These are phyloP conservation scores for Phenganax subtilis DNA, from an alignment of 92 coral and sea anemone genomes.

Conservation along the genomic window DNA sequence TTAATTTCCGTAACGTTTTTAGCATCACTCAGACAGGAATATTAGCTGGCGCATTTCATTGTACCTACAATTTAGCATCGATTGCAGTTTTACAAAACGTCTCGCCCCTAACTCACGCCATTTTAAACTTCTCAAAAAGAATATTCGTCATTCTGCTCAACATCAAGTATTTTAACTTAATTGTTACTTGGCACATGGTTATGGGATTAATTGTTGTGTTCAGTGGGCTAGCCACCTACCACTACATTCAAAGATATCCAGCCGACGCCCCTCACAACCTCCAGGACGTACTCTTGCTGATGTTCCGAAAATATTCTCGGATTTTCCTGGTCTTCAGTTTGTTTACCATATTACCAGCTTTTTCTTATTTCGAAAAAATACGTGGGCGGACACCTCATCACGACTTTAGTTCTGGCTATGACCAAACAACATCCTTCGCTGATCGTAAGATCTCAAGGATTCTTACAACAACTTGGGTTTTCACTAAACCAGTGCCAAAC, in stretches of 20 bases:
- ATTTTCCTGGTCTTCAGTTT: no score
- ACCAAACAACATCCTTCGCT: no score
- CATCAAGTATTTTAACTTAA: constrained; percentile 18
- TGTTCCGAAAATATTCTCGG: no score
- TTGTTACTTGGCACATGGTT: constrained; percentile 14
- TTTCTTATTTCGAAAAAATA: no score
- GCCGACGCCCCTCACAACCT: no score
- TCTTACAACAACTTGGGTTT: constrained; percentile 33
- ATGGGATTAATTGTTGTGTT: background rate
- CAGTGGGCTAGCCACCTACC: background rate
- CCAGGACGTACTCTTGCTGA: no score
- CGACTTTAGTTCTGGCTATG: no score
- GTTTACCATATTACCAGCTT: no score
- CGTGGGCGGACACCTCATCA: no score
- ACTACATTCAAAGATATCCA: background rate
- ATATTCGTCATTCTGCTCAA: constrained; percentile 29
- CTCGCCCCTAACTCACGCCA: constrained; percentile 31
- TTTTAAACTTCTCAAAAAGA: constrained; percentile 30
- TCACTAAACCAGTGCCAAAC: constrained; percentile 12
- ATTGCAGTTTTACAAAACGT: constrained; percentile 23
- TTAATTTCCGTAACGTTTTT: background rate
- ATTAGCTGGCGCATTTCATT: background rate
- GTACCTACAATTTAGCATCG: constrained; percentile 36
- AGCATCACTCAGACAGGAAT: background rate
- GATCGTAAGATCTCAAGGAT: background rate